phyloP scores from a whole-genome alignment of 2,113 vertebrate genomes.

The Atlantisia rogersi region DNA sequence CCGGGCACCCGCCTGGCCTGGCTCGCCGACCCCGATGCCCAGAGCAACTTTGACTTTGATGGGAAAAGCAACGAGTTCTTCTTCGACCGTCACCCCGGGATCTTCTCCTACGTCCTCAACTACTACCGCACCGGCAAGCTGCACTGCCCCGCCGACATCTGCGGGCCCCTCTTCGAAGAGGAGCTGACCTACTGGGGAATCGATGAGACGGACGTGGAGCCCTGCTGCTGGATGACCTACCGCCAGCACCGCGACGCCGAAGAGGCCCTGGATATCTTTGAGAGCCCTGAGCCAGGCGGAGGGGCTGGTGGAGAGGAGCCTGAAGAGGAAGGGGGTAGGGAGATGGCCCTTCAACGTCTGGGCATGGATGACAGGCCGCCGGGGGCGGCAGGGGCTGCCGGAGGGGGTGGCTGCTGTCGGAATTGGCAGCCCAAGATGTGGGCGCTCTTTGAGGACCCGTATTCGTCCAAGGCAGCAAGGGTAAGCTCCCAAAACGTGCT shows the following conservation, averaged over 20 bases:
- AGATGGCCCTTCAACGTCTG: slow-evolving; percentile 81
- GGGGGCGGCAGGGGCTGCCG: slow-evolving; percentile 70
- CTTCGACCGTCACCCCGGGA: slow-evolving; percentile 95
- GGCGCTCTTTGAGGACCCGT: slow-evolving; percentile 97
- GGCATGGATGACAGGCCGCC: slow-evolving; percentile 82
- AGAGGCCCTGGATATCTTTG: slow-evolving; percentile 94
- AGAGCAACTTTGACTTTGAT: slow-evolving; percentile 79
- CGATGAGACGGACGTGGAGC: slow-evolving; percentile 98
- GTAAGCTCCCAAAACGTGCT: slow-evolving; percentile 73
- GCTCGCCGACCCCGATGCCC: slow-evolving; percentile 88
- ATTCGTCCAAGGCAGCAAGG: slow-evolving; percentile 92
- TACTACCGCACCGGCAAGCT: slow-evolving; percentile 98
- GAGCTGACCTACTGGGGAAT: slow-evolving; percentile 98
- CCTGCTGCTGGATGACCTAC: slow-evolving; percentile 99
- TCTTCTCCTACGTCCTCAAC: slow-evolving; percentile 97
- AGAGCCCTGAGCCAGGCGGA: slow-evolving; percentile 87
- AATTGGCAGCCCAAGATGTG: slow-evolving; percentile 91
- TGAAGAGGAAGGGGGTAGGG: slow-evolving; percentile 70
- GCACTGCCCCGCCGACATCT: slow-evolving; percentile 96
- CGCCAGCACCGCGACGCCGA: slow-evolving; percentile 96
- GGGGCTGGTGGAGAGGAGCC: slow-evolving; percentile 68
- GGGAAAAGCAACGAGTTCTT: slow-evolving; percentile 88
- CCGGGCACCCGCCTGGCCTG: slow-evolving; percentile 95
- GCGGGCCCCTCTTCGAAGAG: slow-evolving; percentile 96
- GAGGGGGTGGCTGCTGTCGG: slow-evolving; percentile 82